These are phyloP conservation scores for Syngnathoides biaculeatus DNA, from an alignment of 2,113 vertebrate species.

Conservation along the genomic window DNA sequence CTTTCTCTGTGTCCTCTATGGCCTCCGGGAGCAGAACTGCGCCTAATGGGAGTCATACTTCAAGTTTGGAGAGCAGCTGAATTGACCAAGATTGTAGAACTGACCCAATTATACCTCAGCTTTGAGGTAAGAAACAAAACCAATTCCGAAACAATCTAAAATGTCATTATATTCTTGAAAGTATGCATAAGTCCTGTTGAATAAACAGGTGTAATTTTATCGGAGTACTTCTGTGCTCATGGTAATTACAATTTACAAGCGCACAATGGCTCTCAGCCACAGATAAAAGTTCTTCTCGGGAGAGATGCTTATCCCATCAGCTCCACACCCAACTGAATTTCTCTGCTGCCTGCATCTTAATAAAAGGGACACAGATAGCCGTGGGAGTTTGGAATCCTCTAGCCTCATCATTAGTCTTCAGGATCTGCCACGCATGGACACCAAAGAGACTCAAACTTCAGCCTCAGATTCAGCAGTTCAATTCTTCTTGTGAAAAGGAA, in stretches of 20 bases:
- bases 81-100: conserved; percentile 38
- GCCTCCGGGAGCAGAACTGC: conserved; percentile 51
- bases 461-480: neutral
- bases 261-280: conserved; percentile 22
- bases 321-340: conserved; percentile 36
- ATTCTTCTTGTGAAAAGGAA: neutral
- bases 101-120: conserved; percentile 54
- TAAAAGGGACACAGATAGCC: conserved; percentile 55
- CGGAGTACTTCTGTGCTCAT: neutral
- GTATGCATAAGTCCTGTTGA: neutral
- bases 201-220: conserved; percentile 36
- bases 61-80: conserved; percentile 49
- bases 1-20: conserved; percentile 57
- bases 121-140: conserved; percentile 18
- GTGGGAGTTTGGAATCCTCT: conserved; percentile 43
- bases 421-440: conserved; percentile 28
- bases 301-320: conserved; percentile 51
- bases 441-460: neutral
- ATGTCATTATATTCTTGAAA: conserved; percentile 3
- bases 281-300: conserved; percentile 51
- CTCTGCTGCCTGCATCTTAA: conserved; percentile 45
- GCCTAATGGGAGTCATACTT: conserved; percentile 59
- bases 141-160: neutral
- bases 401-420: conserved; percentile 43
- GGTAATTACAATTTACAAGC: conserved; percentile 49